These are phyloP conservation scores for Aricia agestis DNA, from an alignment of 1,140 invertebrate genomes.

Conservation along the genomic window DNA sequence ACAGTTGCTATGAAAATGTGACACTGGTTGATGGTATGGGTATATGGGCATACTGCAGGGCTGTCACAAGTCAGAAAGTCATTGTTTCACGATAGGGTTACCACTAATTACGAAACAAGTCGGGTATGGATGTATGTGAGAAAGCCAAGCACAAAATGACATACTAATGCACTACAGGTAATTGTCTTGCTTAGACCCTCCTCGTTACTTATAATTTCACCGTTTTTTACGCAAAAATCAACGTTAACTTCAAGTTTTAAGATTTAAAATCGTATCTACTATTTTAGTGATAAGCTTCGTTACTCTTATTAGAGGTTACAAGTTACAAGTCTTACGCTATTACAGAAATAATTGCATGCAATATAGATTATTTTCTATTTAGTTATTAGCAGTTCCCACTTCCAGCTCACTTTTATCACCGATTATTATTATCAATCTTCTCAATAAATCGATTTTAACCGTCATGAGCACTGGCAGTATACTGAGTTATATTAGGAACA, in stretches of 20 bases:
- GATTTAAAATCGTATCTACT: not conserved
- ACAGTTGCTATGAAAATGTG: not conserved
- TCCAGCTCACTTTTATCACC: no score
- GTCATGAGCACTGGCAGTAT: no score
- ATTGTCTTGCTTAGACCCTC: constrained; percentile 27
- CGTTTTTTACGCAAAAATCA: constrained; percentile 20
- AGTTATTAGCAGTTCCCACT: no score
- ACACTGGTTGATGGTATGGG: no score
- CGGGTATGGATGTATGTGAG: constrained; percentile 26
- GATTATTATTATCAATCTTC: no score
- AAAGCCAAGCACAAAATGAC: constrained; percentile 27
- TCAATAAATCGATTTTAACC: no score
- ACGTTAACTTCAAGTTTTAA: not conserved
- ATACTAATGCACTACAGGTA: constrained; percentile 17
- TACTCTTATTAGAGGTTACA: not conserved
- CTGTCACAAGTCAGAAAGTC: not conserved
- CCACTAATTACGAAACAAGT: constrained; percentile 14
- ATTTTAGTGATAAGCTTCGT: not conserved
- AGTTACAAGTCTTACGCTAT: no score
- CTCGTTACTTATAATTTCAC: constrained; percentile 28
- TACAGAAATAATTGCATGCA: no score
- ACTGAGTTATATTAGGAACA: no score
- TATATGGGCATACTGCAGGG: not conserved
- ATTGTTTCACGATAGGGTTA: not conserved
- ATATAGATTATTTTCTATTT: no score